Percentiles rank a stretch among this genome's conserved stretches.
Evolutionary conservation across 1,140 invertebrate genomes (phyloP).

Genomic region (Phymorhynchus buccinoides): DNA sequence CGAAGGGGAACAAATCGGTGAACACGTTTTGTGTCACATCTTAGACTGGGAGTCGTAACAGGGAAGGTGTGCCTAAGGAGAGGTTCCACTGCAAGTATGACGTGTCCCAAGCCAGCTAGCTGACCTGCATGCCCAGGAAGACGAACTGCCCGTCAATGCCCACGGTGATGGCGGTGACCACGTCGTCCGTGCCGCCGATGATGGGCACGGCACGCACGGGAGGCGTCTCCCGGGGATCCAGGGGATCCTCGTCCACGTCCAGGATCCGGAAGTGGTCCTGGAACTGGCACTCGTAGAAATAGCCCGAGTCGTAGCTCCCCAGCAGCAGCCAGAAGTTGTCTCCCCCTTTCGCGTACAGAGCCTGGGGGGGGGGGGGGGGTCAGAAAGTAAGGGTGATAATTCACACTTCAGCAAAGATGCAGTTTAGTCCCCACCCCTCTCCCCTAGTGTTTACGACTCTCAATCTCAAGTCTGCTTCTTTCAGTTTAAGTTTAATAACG

Average conservation of each 20-base stretch:
- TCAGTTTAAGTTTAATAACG: no score
- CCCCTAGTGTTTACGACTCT: no score
- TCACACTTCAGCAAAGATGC: no score
- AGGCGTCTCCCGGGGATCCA: neutral
- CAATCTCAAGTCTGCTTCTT: no score
- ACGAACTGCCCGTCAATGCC: constrained; percentile 30
- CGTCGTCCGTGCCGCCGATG: constrained; percentile 25
- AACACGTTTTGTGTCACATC: no score
- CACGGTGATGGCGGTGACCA: constrained; percentile 21
- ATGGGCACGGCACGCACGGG: constrained; percentile 31
- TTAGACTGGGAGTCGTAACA: no score
- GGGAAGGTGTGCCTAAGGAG: no score
- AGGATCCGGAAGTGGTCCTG: neutral
- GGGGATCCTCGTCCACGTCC: neutral
- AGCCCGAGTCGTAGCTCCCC: constrained; percentile 44
- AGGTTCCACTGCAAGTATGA: no score
- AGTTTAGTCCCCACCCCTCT: no score
- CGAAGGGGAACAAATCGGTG: no score
- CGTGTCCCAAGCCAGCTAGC: neutral
- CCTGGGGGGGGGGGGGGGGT: neutral
- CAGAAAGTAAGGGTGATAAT: neutral
- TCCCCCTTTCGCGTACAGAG: neutral
- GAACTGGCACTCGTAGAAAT: constrained; percentile 38
- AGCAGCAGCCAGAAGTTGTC: constrained; percentile 32
- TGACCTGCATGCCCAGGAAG: constrained; percentile 40